A percentile compares a stretch with the other conserved stretches of the same genome.
Conservation (phyloP, 2,797 vertebrate genomes). For the Notolabrus celidotus region DNA sequence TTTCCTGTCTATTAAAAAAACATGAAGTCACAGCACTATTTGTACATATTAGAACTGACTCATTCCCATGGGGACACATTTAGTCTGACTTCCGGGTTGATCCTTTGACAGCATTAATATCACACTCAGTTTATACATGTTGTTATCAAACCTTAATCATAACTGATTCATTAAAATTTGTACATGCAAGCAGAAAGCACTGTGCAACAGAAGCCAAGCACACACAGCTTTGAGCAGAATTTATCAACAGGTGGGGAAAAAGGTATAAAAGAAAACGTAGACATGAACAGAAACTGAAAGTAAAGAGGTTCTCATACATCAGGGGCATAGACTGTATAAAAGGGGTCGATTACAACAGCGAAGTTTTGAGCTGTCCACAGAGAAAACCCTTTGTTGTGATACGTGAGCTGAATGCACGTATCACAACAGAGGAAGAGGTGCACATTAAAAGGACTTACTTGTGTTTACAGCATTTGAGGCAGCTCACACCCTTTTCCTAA, state of each 20-base stretch:
- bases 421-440: neutral
- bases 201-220: conserved; percentile 56
- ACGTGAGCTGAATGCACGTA: neutral
- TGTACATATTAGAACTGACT: too few species aligned
- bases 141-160: neutral
- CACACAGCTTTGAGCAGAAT: conserved; percentile 32
- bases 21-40: too few species aligned
- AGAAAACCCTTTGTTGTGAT: neutral
- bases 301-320: neutral
- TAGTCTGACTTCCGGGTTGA: neutral
- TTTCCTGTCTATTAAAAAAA: too few species aligned
- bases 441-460: neutral
- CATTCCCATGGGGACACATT: too few species aligned
- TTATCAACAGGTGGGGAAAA: conserved; percentile 3
- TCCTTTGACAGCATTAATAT: neutral
- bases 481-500: too few species aligned
- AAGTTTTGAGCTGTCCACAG: neutral
- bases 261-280: conserved; percentile 3
- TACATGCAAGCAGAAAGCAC: conserved; percentile 59
- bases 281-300: conserved; percentile 9
- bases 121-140: conserved; percentile 5
- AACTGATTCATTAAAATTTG: neutral
- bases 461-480: neutral
- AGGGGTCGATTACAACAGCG: too few species aligned
- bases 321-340: neutral